phyloP scores from a whole-genome alignment of 1,140 invertebrate genomes.

The Calliphora vicina region DNA sequence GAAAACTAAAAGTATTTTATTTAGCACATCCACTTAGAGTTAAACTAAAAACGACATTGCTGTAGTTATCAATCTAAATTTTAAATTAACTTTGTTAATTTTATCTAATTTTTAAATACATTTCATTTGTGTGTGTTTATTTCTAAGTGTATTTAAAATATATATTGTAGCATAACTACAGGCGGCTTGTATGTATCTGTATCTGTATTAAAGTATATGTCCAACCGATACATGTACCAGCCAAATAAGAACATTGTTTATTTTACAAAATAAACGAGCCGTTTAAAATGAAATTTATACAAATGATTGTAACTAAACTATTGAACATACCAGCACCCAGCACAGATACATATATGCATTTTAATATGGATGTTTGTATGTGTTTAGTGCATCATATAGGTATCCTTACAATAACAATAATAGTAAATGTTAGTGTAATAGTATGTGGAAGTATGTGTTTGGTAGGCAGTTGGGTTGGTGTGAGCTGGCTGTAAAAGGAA shows the following conservation, averaged over 20 bases:
- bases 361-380: background rate
- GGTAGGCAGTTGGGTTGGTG: too few species aligned
- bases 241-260: slow-evolving; percentile 12
- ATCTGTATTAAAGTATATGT: slow-evolving; percentile 16
- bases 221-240: slow-evolving; percentile 4
- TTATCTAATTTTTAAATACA: too few species aligned
- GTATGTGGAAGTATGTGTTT: background rate
- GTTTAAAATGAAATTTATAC: slow-evolving; percentile 31
- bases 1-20: too few species aligned
- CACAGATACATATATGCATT: background rate
- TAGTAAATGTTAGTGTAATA: background rate
- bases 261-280: slow-evolving; percentile 28
- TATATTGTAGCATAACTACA: background rate
- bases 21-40: too few species aligned
- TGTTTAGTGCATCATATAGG: background rate
- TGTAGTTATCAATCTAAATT: too few species aligned
- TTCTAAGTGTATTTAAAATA: background rate
- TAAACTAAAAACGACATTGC: too few species aligned
- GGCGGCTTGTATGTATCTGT: background rate
- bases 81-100: too few species aligned
- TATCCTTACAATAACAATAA: background rate
- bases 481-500: too few species aligned
- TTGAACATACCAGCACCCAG: too few species aligned
- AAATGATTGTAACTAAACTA: background rate
- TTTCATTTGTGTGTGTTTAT: background rate